Evolutionary conservation across 2,113 vertebrate species (phyloP), one percentile per base, ranked within the genome.

Genomic region (Phrynosoma blainvillii): DNA sequence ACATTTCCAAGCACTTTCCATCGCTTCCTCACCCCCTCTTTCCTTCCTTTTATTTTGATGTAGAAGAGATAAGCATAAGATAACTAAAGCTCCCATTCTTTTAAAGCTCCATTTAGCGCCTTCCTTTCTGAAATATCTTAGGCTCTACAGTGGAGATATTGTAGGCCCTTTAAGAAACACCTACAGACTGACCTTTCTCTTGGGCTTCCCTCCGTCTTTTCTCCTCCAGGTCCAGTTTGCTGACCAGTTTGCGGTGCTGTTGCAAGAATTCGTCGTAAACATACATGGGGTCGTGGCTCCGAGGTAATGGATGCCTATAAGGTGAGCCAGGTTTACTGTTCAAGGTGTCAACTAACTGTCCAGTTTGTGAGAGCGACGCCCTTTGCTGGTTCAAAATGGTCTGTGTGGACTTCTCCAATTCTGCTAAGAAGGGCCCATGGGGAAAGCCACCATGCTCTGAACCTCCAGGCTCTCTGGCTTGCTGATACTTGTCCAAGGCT

Each of bases 141-240:
- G 32, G 14, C 21, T 42, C 32, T 27, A 30, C 25, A 2, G 25
- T 9, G 36, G 4, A 59, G 25, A 47, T n/a, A 32, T 40, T 54
- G 27, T 1, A 36, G 70, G 11, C 52, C n/a, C 21, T 56, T 59
- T 13, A 40, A 12, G 54, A 42, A 62, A 47, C 30, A 20, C 10
- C 2, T 1, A 56, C 0, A 9, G n/a, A 42, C 96, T 23, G 94
- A 99, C 99, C 98, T 98, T 99, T 99, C 95, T 99, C 98, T 0
- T 97, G 96, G 82, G 98, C 98, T 89, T 99, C 98, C 10, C 97
- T 97, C 90, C 98, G 97, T 93, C 98, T 95, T 47, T 96, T 98
- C 94, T 99, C 99, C 92, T 99, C 98, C 93, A 99, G 96, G 96
- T 99, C 99, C 91, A 99, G 96, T 87, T 99, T 99, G 96, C 99